Conservation (phyloP, 1,140 invertebrate genomes). For the Drosophila kepulauana region DNA sequence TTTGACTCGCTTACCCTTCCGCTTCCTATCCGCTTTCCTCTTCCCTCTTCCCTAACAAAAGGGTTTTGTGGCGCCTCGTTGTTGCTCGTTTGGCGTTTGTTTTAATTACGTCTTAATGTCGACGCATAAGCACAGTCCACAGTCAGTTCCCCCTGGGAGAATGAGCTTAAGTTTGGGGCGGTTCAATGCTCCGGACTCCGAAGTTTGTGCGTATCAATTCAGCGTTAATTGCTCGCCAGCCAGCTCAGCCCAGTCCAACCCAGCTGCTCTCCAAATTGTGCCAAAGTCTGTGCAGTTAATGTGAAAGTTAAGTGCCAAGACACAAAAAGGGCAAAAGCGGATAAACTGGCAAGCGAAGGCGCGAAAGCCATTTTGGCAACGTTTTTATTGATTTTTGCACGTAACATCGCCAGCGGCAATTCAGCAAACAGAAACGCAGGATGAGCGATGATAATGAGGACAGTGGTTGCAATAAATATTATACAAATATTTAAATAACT, state of each 20-base stretch:
- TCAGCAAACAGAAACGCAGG: neutral
- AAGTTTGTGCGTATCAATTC: conserved; percentile 72
- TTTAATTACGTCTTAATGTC: conserved; percentile 84
- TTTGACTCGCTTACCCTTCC: conserved; percentile 60
- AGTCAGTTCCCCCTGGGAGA: neutral
- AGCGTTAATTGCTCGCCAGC: conserved; percentile 72
- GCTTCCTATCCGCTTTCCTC: neutral
- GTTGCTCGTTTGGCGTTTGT: conserved; percentile 71
- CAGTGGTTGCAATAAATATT: conserved; percentile 2
- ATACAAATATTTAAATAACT: neutral
- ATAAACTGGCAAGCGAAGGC: conserved; percentile 67
- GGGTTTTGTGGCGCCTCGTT: conserved; percentile 31
- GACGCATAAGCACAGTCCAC: conserved; percentile 57
- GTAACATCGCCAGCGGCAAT: conserved; percentile 15
- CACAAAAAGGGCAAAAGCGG: conserved; percentile 43
- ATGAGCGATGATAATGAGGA: conserved; percentile 16
- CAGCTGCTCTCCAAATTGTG: conserved; percentile 27
- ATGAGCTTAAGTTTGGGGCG: conserved; percentile 10
- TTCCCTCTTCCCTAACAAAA: conserved; percentile 7
- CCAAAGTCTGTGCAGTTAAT: conserved; percentile 51
- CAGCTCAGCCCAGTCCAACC: no score
- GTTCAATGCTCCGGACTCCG: conserved; percentile 45
- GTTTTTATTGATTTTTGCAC: conserved; percentile 63
- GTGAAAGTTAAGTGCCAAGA: conserved; percentile 38
- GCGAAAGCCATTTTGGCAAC: conserved; percentile 71